Evolutionary conservation across 2,888 invertebrate genomes (phyloP), one percentile per base, ranked within the genome.

Genomic region (Tetragonula carbonaria): DNA sequence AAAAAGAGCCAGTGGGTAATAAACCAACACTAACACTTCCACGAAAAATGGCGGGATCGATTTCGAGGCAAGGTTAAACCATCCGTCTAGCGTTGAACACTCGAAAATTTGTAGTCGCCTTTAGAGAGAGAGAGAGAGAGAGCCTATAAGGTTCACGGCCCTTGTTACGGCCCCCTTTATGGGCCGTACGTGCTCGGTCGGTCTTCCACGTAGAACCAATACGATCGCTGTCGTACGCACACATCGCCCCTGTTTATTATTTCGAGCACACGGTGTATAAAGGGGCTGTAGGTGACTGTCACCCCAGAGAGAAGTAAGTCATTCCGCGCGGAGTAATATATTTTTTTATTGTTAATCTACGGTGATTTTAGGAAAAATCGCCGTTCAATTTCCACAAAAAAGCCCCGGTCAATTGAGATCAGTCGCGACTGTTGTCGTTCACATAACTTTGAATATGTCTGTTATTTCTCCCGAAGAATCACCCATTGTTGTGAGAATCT

Each of bases 291-390:
- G 79, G 83, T 76, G 86, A 63, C 66, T 77, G 78, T 73, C 80
- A 59, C 73, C 76, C 72, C 71, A 59, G 51, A 75, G 23, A 6
- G 57, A 85, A 81, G 78, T 85, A 78, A 89, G 80, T 85, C 87
- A 84, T 81, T 82, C 84, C 82, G 71, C 74, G 78, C 85, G 82
- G 79, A 85, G 86, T 87, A 90, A 90, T 91, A 90, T 87, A 90
- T 90, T 91, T 91, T 28, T 91, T 90, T 90, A 91, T 91, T 88
- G 90, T 90, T 91, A 91, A 91, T 91, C 90, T 86, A 86, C 86
- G 87, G 86, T 89, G 91, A 91, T 91, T 91, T 91, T 82, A 28
- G 28, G 0, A 28, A 28, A 28, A 28, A 28, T 23, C 23, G 23
- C 23, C 23, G 23, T 28, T 28, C 28, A 28, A 28, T 28, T 28